Evolutionary conservation across 64 coral and sea anemone species (phyloP).

Genomic region (Montipora sp.): DNA sequence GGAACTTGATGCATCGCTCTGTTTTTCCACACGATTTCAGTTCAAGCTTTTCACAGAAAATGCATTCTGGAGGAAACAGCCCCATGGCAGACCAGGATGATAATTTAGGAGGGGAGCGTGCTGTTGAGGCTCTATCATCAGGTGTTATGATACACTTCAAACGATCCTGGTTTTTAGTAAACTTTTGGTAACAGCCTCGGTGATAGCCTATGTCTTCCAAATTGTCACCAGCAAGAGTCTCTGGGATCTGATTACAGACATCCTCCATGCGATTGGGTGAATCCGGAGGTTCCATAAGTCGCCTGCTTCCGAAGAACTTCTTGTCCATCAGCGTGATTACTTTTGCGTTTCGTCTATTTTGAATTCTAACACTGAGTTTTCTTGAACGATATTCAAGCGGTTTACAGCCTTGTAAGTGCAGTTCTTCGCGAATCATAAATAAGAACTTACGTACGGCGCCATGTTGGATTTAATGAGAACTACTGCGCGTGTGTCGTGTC

Average conservation of each 20-base stretch:
- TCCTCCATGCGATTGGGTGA: constrained; percentile 49
- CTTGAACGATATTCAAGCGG: constrained; percentile 23
- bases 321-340: constrained; percentile 31
- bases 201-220: constrained; percentile 43
- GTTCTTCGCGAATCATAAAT: constrained; percentile 33
- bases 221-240: not conserved
- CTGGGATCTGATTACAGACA: constrained; percentile 18
- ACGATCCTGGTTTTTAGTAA: constrained; percentile 58
- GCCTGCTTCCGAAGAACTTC: not conserved
- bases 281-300: constrained; percentile 6
- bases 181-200: constrained; percentile 48
- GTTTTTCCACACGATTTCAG: constrained; percentile 37
- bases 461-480: constrained; percentile 49
- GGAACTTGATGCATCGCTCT: constrained; percentile 59
- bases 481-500: constrained; percentile 31
- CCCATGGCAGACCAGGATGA: not conserved
- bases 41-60: constrained; percentile 48
- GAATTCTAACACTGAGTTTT: constrained; percentile 34
- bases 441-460: constrained; percentile 49
- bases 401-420: constrained; percentile 14
- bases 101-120: not conserved
- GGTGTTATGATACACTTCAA: not conserved
- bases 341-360: constrained; percentile 17
- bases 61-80: constrained; percentile 14
- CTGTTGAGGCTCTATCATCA: not conserved